Conservation (phyloP, 1,140 invertebrate species). For the Temnothorax curvispinosus region DNA sequence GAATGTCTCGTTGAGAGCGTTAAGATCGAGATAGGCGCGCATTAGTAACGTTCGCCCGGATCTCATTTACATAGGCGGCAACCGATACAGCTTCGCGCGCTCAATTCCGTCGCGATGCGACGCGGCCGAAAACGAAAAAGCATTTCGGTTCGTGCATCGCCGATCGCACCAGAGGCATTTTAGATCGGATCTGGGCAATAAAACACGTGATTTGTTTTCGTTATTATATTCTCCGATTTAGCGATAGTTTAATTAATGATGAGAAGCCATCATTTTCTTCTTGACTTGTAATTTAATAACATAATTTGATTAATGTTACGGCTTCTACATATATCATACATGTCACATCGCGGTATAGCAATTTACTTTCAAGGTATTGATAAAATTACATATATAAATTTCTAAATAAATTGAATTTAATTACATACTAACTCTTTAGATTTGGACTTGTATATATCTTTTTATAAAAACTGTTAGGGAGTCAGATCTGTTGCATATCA, state of each 20-base stretch:
- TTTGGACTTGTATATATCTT: neutral
- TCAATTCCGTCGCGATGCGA: conserved; percentile 19
- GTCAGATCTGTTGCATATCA: neutral
- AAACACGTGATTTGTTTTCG: conserved; percentile 12
- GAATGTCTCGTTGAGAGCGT: conserved; percentile 34
- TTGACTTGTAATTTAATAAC: neutral
- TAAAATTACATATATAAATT: neutral
- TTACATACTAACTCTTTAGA: neutral
- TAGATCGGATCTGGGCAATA: neutral
- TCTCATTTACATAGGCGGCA: conserved; percentile 44
- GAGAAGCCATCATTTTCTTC: neutral
- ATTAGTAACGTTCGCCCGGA: conserved; percentile 14
- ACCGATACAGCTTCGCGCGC: neutral
- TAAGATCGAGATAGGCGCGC: conserved; percentile 29
- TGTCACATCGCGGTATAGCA: neutral
- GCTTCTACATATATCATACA: neutral
- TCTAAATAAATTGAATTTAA: neutral
- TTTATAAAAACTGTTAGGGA: neutral
- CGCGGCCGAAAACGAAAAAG: neutral
- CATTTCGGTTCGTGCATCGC: neutral
- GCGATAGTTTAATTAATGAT: neutral
- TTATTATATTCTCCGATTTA: neutral
- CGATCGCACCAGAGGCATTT: neutral
- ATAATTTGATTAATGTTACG: neutral
- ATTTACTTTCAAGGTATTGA: neutral